Conservation (phyloP, 2,113 vertebrate species). For the Hippocampus comes region DNA sequence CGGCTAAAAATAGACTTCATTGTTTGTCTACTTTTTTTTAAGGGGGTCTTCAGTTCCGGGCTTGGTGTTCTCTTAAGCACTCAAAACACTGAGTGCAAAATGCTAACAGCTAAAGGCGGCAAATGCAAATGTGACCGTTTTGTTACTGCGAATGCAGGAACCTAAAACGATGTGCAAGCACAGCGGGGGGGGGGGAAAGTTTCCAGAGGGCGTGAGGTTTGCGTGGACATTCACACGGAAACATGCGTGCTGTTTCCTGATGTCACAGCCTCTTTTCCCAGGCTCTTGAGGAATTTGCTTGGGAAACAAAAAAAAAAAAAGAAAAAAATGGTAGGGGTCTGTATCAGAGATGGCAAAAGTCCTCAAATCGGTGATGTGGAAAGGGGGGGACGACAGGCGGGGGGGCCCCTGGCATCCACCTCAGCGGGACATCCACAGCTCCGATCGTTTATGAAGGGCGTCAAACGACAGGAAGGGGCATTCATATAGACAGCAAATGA, state of each 20-base stretch:
- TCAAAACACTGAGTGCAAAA: background rate
- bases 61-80: background rate
- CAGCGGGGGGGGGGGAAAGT: background rate
- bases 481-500: no score
- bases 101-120: no score
- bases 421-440: no score
- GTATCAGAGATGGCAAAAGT: background rate
- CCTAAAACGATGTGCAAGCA: background rate
- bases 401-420: no score
- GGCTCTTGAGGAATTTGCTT: slow-evolving; percentile 52
- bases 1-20: background rate
- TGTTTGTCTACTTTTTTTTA: background rate
- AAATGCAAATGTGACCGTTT: background rate
- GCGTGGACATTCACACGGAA: background rate
- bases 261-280: slow-evolving; percentile 52
- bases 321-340: slow-evolving; percentile 5
- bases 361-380: no score
- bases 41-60: background rate
- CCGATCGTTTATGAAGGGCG: no score
- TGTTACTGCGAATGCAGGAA: background rate
- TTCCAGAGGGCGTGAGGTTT: background rate
- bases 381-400: no score
- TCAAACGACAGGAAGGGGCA: no score
- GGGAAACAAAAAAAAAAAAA: slow-evolving; percentile 30
- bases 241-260: slow-evolving; percentile 16